phyloP scores from a whole-genome alignment of 2,888 invertebrate genomes.

The Aleiodes leptofemur region DNA sequence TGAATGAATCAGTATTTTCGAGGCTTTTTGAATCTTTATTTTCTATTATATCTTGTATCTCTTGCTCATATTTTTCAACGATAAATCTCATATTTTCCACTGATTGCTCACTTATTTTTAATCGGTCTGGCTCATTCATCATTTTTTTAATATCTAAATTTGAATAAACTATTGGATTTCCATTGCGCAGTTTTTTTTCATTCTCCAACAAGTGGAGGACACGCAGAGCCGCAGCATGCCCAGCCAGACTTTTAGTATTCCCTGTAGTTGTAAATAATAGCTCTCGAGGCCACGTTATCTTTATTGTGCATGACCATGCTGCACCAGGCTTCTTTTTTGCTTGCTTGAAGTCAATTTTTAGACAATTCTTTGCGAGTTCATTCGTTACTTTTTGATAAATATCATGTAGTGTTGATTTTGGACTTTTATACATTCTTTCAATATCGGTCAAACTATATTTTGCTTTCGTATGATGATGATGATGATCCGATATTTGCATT shows the following conservation, averaged over 20 bases:
- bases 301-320: constrained; percentile 78
- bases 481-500: constrained; percentile 20
- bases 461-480: constrained; percentile 34
- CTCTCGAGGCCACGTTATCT: constrained; percentile 79
- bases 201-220: constrained; percentile 78
- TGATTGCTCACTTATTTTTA: constrained; percentile 72
- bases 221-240: constrained; percentile 77
- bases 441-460: constrained; percentile 52
- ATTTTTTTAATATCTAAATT: constrained; percentile 72
- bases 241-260: constrained; percentile 77
- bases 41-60: constrained; percentile 36
- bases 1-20: constrained; percentile 18
- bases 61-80: constrained; percentile 75
- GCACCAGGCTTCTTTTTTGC: constrained; percentile 56
- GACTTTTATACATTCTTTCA: constrained; percentile 75
- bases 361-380: constrained; percentile 74
- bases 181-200: constrained; percentile 76
- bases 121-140: constrained; percentile 66
- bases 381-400: constrained; percentile 74
- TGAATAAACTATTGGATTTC: constrained; percentile 77
- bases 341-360: constrained; percentile 22
- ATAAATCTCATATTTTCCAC: constrained; percentile 74
- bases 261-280: constrained; percentile 77
- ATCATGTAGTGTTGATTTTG: constrained; percentile 77
- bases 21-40: constrained; percentile 24